Evolutionary conservation across 2,888 invertebrate species (phyloP).

Genomic region (Meteorus colon): DNA sequence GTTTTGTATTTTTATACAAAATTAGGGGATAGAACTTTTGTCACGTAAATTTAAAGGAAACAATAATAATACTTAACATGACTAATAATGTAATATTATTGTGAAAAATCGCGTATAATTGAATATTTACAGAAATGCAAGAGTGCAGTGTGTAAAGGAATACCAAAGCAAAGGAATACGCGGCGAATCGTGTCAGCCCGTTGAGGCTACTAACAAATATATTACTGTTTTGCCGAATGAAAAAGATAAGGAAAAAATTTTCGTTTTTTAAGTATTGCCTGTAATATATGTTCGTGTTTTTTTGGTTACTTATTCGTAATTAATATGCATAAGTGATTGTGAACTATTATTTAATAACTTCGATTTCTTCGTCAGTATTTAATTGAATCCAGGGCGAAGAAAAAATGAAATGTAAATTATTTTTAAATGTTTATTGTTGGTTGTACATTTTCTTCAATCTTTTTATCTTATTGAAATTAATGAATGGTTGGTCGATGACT

Average conservation of each 20-base stretch:
- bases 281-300: slow-evolving; percentile 24
- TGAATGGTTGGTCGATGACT: slow-evolving; percentile 12
- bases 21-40: slow-evolving; percentile 31
- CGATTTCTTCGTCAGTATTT: neutral
- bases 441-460: neutral
- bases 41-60: slow-evolving; percentile 37
- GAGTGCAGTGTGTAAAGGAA: slow-evolving; percentile 69
- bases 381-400: neutral
- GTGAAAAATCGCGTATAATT: slow-evolving; percentile 57
- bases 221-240: slow-evolving; percentile 22
- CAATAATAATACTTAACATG: slow-evolving; percentile 31
- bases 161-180: slow-evolving; percentile 72
- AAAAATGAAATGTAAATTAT: neutral
- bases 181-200: slow-evolving; percentile 70
- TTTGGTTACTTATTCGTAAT: neutral
- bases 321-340: neutral
- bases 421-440: neutral
- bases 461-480: neutral
- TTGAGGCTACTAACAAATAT: slow-evolving; percentile 59
- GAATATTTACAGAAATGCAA: slow-evolving; percentile 71
- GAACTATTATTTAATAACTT: neutral
- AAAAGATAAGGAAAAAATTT: slow-evolving; percentile 1
- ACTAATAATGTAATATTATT: slow-evolving; percentile 47
- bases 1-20: slow-evolving; percentile 53
- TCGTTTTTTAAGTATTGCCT: slow-evolving; percentile 1